Evolutionary conservation across 2,113 vertebrate genomes (phyloP), one percentile per base, ranked within the genome.

Genomic region (Cynoglossus semilaevis): DNA sequence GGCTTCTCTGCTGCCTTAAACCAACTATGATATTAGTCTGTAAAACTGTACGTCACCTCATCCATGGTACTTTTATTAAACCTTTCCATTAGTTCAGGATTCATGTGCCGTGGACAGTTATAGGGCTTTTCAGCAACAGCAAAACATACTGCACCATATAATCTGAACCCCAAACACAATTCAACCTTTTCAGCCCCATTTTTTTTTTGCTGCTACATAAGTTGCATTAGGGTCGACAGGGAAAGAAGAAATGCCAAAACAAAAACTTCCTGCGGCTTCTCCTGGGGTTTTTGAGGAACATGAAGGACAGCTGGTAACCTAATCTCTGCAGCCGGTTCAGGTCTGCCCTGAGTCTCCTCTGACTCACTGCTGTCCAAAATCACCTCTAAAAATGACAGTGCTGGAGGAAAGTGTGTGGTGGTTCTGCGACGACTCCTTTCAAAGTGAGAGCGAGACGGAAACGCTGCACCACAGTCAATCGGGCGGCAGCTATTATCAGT

Each of bases 261-360:
- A 3, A 11, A 29, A 48, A 42, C 34, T 7, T 66, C 42, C 4
- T 53, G 34, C 38, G 64, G 51, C 59, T 64, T 40, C 40, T 2
- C 49, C 40, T 29, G 19, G 37, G 49, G 47, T 35, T 43, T 17
- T 34, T 29, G 22, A 57, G 16, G 15, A 40, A 52, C 51, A 64
- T 50, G 47, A 15, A 40, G 40, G 34, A 38, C 51, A 72, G 58
- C 60, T 44, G 56, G 42, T 61, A 51, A 64, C 18, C 52, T 22
- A 44, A 61, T 71, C 56, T 67, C 46, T 15, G 3, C 38, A 49
- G 57, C 49, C 51, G 57, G 51, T 70, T 34, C 57, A 42, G 42
- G 52, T 60, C 35, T 43, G 51, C 51, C 10, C 45, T 17, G 19
- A 46, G 15, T 42, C 48, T 47, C 52, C 45, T 67, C 52, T 17